A percentile compares a stretch with the other conserved stretches of the same genome.
Evolutionary conservation across 2,797 vertebrate species (phyloP).

Genomic region (Melanotaenia trifasciata): DNA sequence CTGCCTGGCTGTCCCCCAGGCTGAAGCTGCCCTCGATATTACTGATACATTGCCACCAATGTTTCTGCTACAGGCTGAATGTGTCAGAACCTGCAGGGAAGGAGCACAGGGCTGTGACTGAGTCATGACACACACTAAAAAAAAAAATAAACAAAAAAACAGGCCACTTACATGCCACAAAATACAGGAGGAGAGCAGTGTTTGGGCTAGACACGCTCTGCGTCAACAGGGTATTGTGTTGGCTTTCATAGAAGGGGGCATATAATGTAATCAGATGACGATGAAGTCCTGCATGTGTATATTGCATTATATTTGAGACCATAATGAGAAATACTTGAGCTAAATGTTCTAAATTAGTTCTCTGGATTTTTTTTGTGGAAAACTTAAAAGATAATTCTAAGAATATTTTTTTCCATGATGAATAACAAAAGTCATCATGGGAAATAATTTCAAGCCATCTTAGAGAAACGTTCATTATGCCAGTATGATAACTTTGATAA

Average conservation of each 20-base stretch:
- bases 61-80: conserved; percentile 43
- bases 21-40: conserved; percentile 51
- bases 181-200: conserved; percentile 37
- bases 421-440: background rate
- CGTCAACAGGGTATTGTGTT: conserved; percentile 15
- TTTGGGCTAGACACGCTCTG: conserved; percentile 32
- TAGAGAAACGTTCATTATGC: background rate
- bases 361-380: background rate
- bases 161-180: conserved; percentile 20
- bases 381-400: background rate
- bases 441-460: background rate
- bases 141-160: background rate
- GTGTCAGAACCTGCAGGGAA: conserved; percentile 59
- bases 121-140: conserved; percentile 49
- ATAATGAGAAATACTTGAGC: conserved; percentile 13
- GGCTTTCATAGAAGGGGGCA: conserved; percentile 14
- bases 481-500: conserved; percentile 20
- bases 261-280: conserved; percentile 39
- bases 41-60: conserved; percentile 48
- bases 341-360: background rate
- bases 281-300: conserved; percentile 15
- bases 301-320: conserved; percentile 18
- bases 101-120: conserved; percentile 32
- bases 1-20: conserved; percentile 44
- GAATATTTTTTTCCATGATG: background rate